Evolutionary conservation across 2,888 invertebrate species (phyloP).

Genomic region (Nomada fucata): DNA sequence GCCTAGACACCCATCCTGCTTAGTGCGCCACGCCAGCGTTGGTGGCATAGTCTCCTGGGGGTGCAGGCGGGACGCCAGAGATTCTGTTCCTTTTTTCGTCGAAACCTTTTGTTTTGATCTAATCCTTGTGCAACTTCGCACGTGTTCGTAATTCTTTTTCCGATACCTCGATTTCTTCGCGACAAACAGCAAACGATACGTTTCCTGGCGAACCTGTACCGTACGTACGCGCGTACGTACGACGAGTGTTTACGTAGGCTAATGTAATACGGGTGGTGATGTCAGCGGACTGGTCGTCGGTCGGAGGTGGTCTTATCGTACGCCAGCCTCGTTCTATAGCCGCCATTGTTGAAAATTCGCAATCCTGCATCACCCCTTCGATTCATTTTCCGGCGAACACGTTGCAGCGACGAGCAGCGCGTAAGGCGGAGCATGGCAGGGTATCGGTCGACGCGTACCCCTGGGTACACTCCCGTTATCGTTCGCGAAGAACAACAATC

Average conservation of each 20-base stretch:
- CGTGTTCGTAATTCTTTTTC: too few relatives aligned
- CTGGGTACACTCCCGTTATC: too few relatives aligned
- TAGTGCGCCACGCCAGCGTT: constrained; percentile 20
- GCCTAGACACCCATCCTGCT: constrained; percentile 73
- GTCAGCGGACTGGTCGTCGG: constrained; percentile 71
- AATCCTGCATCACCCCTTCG: background rate
- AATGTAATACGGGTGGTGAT: constrained; percentile 79
- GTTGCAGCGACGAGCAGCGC: too few relatives aligned
- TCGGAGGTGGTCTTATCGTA: constrained; percentile 47
- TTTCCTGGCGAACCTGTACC: background rate
- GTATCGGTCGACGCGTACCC: too few relatives aligned
- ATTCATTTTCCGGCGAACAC: background rate
- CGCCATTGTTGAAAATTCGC: background rate
- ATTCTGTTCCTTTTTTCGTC: background rate
- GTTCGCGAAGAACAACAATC: too few relatives aligned
- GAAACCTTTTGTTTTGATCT: background rate
- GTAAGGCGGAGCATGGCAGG: too few relatives aligned
- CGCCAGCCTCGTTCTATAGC: constrained; percentile 26
- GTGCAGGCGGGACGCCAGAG: constrained; percentile 20
- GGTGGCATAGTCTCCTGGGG: constrained; percentile 43
- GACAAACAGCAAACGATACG: constrained; percentile 17
- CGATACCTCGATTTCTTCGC: background rate
- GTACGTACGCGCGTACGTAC: constrained; percentile 27
- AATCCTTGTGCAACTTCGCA: background rate
- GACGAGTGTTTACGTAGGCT: constrained; percentile 78